Evolutionary conservation across 2,888 invertebrate genomes (phyloP).

Genomic region (Eupithecia dodoneata): DNA sequence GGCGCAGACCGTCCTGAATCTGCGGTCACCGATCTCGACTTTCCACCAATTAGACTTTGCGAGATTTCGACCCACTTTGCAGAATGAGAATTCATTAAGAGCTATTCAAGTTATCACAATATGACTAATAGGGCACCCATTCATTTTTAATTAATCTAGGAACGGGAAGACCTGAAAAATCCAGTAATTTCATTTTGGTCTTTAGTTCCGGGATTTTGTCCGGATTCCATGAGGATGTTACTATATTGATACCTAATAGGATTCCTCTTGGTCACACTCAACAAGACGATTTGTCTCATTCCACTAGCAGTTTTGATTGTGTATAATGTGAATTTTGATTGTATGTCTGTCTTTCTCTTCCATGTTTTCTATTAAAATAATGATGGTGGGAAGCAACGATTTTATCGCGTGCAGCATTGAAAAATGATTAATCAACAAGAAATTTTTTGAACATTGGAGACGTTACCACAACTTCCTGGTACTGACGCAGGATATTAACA

Average conservation of each 20-base stretch:
- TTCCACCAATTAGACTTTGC: constrained; percentile 74
- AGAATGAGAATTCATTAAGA: constrained; percentile 80
- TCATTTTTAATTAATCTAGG: constrained; percentile 74
- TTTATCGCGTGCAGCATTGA: not conserved
- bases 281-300: not conserved
- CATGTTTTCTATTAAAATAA: not conserved
- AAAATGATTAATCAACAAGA: not conserved
- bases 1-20: constrained; percentile 66
- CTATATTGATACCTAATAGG: not conserved
- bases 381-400: not conserved
- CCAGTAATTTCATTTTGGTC: not conserved
- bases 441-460: not conserved
- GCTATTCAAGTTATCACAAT: constrained; percentile 80
- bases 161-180: constrained; percentile 38
- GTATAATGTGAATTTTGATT: not conserved
- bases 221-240: not conserved
- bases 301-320: not conserved
- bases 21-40: constrained; percentile 75
- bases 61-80: constrained; percentile 66
- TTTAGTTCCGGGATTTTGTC: not conserved
- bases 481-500: not conserved
- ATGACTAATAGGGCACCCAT: constrained; percentile 71
- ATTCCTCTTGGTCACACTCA: not conserved
- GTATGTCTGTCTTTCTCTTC: not conserved
- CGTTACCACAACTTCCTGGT: not conserved